Base-by-base conservation (phyloP, 2,113 vertebrate species). In the Xenopus laevis region DNA sequence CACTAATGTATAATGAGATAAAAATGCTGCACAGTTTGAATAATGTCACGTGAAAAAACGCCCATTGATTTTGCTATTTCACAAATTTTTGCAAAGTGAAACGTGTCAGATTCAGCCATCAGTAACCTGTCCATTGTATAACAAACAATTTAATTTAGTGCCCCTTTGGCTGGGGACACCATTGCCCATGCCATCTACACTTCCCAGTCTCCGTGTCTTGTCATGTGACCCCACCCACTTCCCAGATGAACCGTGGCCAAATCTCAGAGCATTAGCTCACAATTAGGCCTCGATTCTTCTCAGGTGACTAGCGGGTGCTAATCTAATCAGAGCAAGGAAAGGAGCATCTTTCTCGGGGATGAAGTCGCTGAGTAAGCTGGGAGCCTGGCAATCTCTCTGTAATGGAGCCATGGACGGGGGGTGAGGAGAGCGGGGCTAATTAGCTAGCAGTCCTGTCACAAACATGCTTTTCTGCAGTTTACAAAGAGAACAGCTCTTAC, bases 391-490 rank as follows among this genome's bases (percentile, higher is more conserved):
- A 70, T 70, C 60, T 45, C 55, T 52, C 66, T 20, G 44, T 70
- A 70, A 77, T 70, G 74, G 66, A 70, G 66, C 18, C 44, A 47
- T 69, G 18, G 20, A 64, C 3, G 46, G 20, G 66, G 46, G 30
- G 74, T 67, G 46, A 44, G 17, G 63, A 30, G 47, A 65, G 73
- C 18, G 18, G 67, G 46, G 63, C 65, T 77, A 77, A 77, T 77
- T 63, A 77, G 59, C 66, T 55, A 60, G 57, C 74, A 77, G 73
- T 58, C 73, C 67, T 75, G 73, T 75, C 73, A 75, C 62, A 75
- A 75, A 75, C 73, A 75, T 68, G 73, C 73, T 75, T 75, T 44
- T 69, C 73, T 75, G 74, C 74, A 77, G 58, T 68, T 75, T 75
- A 58, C 65, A 69, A 75, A 59, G 66, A 68, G 66, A 63, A 63